phyloP scores from a whole-genome alignment of 2,888 invertebrate genomes.

The Macrosoma leucophasiata region DNA sequence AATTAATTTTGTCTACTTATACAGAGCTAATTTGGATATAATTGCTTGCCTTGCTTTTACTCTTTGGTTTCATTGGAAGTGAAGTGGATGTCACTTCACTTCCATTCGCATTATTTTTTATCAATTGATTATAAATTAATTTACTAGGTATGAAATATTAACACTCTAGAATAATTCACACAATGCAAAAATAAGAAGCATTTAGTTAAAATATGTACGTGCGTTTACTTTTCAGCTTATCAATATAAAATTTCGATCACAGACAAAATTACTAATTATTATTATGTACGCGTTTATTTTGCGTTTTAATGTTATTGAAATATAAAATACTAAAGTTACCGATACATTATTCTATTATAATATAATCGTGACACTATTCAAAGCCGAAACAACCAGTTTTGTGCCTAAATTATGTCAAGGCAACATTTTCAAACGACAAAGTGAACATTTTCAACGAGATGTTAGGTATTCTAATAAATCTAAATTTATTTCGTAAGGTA shows the following conservation, averaged over 20 bases:
- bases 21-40: too few relatives aligned
- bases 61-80: too few relatives aligned
- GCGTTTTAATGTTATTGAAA: conserved; percentile 57
- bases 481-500: too few relatives aligned
- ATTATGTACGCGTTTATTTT: conserved; percentile 56
- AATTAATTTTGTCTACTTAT: too few relatives aligned
- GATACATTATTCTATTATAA: conserved; percentile 55
- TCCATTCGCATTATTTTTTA: too few relatives aligned
- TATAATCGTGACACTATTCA: conserved; percentile 57
- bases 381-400: conserved; percentile 64
- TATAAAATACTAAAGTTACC: conserved; percentile 67
- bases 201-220: conserved; percentile 35
- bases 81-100: too few relatives aligned
- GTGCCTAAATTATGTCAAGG: conserved; percentile 61
- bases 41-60: too few relatives aligned
- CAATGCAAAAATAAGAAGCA: too few relatives aligned
- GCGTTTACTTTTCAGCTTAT: conserved; percentile 64
- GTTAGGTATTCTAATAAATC: conserved; percentile 24
- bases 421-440: conserved; percentile 55
- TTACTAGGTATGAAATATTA: too few relatives aligned
- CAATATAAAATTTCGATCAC: conserved; percentile 73
- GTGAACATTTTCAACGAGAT: conserved; percentile 45
- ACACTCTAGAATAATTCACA: conserved; percentile 3
- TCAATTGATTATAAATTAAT: too few relatives aligned
- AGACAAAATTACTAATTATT: conserved; percentile 65